Evolutionary conservation across 2,888 invertebrate genomes (phyloP).

Genomic region (Cryptophagus acutangulus): DNA sequence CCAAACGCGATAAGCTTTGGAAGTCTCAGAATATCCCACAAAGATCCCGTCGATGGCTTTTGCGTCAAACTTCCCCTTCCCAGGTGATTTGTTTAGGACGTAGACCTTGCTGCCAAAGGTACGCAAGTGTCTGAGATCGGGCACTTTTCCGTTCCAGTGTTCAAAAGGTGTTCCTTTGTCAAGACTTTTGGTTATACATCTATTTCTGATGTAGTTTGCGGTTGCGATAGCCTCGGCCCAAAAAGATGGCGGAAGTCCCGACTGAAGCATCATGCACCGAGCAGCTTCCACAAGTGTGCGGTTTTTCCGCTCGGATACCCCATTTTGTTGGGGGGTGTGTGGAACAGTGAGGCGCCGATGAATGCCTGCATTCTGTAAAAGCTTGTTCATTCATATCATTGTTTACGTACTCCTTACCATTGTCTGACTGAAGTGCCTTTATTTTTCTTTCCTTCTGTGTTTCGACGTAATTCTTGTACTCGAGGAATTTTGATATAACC

Average conservation of each 20-base stretch:
- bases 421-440: not conserved
- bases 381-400: not conserved
- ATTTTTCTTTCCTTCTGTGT: not conserved
- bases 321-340: not conserved
- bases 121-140: no score
- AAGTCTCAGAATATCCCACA: no score
- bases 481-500: not conserved
- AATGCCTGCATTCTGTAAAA: not conserved
- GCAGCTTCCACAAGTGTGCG: not conserved
- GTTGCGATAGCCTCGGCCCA: not conserved
- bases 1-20: no score
- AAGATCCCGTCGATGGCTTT: no score
- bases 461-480: not conserved
- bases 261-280: not conserved
- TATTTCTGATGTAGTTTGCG: not conserved
- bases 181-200: not conserved
- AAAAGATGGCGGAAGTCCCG: not conserved
- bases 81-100: no score
- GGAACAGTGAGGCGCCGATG: not conserved
- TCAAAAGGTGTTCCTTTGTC: slow-evolving; percentile 1
- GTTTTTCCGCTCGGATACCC: not conserved
- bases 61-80: no score
- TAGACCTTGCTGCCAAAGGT: no score
- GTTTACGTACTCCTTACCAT: not conserved
- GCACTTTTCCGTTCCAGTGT: not conserved